phyloP scores from a whole-genome alignment of 1,140 invertebrate genomes.

The Achroia grisella region DNA sequence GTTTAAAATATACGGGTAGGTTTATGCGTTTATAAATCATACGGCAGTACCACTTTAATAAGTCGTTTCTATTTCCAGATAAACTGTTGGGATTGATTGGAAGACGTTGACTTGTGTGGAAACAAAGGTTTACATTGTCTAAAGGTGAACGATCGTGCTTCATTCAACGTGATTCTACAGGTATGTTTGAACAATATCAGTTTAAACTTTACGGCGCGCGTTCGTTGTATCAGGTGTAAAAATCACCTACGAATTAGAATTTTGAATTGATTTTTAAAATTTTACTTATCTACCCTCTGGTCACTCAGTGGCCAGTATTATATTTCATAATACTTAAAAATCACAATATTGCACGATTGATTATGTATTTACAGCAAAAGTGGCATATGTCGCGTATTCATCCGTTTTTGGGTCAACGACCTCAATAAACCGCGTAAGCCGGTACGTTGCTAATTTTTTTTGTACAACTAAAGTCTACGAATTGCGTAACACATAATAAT shows the following conservation, averaged over 20 bases:
- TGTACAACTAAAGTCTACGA: conserved; percentile 29
- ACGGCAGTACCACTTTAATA: conserved; percentile 47
- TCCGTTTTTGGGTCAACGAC: conserved; percentile 60
- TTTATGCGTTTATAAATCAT: conserved; percentile 38
- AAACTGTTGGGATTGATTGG: conserved; percentile 61
- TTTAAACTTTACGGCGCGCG: conserved; percentile 10
- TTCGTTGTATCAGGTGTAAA: conserved; percentile 6
- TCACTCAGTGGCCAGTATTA: too few species aligned
- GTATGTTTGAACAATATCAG: conserved; percentile 42
- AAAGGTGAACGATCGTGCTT: conserved; percentile 55
- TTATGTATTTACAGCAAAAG: not conserved
- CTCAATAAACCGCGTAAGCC: conserved; percentile 33
- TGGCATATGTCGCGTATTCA: conserved; percentile 7
- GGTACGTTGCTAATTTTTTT: conserved; percentile 44
- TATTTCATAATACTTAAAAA: not conserved
- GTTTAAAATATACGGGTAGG: conserved; percentile 46
- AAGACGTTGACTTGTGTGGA: conserved; percentile 56
- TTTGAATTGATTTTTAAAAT: too few species aligned
- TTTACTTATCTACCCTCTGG: too few species aligned
- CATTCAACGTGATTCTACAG: conserved; percentile 41
- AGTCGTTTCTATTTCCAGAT: conserved; percentile 70
- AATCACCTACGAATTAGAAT: too few species aligned
- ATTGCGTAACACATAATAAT: conserved; percentile 37
- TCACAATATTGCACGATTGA: not conserved
- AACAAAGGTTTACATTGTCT: conserved; percentile 61